Base-by-base conservation (phyloP, 23 tunicate species). In the Ciona savignyi region DNA sequence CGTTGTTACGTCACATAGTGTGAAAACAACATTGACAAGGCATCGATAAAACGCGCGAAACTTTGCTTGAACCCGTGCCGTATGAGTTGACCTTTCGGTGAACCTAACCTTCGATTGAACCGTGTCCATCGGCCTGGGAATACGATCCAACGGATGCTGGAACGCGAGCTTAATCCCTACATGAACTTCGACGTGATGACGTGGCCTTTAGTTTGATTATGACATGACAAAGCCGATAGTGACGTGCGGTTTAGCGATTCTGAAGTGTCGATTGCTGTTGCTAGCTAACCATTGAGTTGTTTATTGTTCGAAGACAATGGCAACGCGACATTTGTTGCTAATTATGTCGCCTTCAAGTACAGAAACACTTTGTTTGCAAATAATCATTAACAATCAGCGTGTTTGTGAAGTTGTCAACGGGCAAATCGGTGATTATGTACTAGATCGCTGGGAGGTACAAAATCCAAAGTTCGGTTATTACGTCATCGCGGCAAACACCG, bases 171-270 rank as follows among this genome's bases (percentile, higher is more conserved):
- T 42, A 42, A 42, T 42, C 56, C 56, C 9, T 15, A 42, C 56
- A 42, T 42, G 56, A 42, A 42, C 56, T 42, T 42, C 9, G 9
- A 42, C 56, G 9, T 42, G 56, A 42, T 42, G 56, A 42, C 56
- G 56, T 42, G 56, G 56, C 56, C 56, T 42, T n/a, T 42, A 42
- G 56, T 42, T 42, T 42, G 56, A 42, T 42, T 42, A 42, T 42
- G 11, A 42, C 56, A 15, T 42, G 15, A 42, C 56, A 42, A 42
- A 42, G 56, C 56, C 56, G 11, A 42, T 42, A 6, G 15, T 42
- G 56, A 42, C 15, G 56, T 42, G 15, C 15, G 56, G 56, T 42
- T 42, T 42, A 42, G 56, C 56, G 56, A 42, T 42, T 42, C 56
- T 15, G 56, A 42, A 6, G 56, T 42, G 56, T 42, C 56, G 15